Evolutionary conservation across 2,888 invertebrate species (phyloP).

Genomic region (Troglohyphantes excavatus): DNA sequence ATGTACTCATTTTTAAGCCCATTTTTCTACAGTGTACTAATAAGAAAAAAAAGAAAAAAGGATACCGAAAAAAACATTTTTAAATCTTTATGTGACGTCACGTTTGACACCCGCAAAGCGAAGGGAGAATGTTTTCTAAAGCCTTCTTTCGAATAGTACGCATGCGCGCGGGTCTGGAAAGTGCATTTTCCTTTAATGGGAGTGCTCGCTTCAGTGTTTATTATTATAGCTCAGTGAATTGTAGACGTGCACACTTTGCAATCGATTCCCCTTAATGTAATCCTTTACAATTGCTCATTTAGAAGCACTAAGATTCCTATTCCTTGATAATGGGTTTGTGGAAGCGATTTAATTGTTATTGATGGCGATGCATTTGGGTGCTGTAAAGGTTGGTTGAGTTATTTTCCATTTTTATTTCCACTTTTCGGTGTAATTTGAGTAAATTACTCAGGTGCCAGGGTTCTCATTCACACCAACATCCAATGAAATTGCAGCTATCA

Average conservation of each 20-base stretch:
- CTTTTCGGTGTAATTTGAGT: not conserved
- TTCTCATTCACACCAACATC: not conserved
- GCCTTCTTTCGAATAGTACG: too few relatives aligned
- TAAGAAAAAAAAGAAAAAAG: too few relatives aligned
- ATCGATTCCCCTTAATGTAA: not conserved
- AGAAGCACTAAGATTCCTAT: not conserved
- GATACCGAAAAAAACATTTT: too few relatives aligned
- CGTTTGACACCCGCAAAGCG: too few relatives aligned
- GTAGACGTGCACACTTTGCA: slow-evolving; percentile 12
- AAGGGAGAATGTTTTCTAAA: too few relatives aligned
- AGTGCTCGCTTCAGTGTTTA: too few relatives aligned
- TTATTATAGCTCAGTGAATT: too few relatives aligned
- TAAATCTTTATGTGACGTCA: too few relatives aligned
- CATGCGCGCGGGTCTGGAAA: too few relatives aligned
- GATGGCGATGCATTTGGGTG: not conserved
- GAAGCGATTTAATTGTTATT: slow-evolving; percentile 32
- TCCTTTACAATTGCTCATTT: slow-evolving; percentile 8
- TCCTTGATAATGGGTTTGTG: slow-evolving; percentile 19
- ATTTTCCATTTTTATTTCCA: not conserved
- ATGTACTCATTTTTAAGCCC: too few relatives aligned
- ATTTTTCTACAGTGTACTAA: too few relatives aligned
- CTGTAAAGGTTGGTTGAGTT: not conserved
- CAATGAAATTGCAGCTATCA: not conserved
- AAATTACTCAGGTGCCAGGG: not conserved
- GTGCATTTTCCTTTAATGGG: too few relatives aligned